Base-by-base conservation (phyloP, 2,797 vertebrate genomes). In the Enteromius fasciolatus region DNA sequence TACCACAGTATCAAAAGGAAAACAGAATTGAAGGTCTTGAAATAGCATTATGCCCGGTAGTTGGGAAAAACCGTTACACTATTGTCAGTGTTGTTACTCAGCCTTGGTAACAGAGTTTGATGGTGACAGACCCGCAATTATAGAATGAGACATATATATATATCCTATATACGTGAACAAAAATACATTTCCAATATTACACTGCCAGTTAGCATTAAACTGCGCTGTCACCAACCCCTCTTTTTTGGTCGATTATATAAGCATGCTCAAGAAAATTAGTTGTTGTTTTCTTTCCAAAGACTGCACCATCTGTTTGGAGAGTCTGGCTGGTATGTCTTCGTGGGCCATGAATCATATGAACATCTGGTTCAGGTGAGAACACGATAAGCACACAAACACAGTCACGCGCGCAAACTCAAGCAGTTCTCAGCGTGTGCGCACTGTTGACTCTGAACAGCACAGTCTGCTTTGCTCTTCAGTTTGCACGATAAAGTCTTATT, bases 341-440 rank as follows among this genome's bases (percentile, higher is more conserved):
- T 17, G 64, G 31, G 23, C 63, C 77, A 85, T 78, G 77, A 80
- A 83, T 85, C 86, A 75, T 36, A 80, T 36, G 66, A 86, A 85
- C 84, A 87, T 85, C 86, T 87, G 86, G 79, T 75, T 78, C 46
- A 79, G 79, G 64, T 82, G 75, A 81, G 78, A 87, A 80, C 50
- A 82, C 54, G 74, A 78, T 76, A 64, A 54, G n/a, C n/a, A n/a
- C n/a, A n/a, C n/a, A n/a, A n/a, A n/a, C n/a, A n/a, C n/a, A n/a
- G n/a, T n/a, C n/a, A n/a, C n/a, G 44, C n/a, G 52, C 39, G 18
- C 31, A 61, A 41, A 36, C 52, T 59, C 75, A 28, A 50, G 44
- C 78, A 68, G 72, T 23, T 70, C 74, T 36, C 78, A 69, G 64
- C 28, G 28, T n/a, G n/a, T n/a, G n/a, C n/a, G n/a, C n/a, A n/a